Base-by-base conservation (phyloP, 2,113 vertebrate genomes). In the Thomomys bottae region DNA sequence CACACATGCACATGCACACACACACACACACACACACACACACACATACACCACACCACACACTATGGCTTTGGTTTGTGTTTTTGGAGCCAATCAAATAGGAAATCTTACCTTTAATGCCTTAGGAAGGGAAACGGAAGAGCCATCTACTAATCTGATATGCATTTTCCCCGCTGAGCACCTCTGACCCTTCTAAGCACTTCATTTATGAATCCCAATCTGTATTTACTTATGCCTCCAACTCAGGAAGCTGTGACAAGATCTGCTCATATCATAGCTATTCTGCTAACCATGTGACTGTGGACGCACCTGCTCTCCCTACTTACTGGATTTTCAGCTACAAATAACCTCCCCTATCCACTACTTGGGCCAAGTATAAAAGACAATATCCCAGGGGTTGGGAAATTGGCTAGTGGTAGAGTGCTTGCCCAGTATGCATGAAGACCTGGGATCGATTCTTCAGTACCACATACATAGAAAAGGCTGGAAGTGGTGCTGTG, bases 131-230 rank as follows among this genome's bases (percentile, higher is more conserved):
- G 49, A 93, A 75, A 32, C 59, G 70, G 93, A 87, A 64, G 59
- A 93, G 87, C 94, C 63, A 86, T n/a, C 83, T 93, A 40, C 80
- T 94, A 92, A 90, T 68, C 92, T 84, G 9, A 57, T 88, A 49
- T 86, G 54, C 3, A 0, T 45, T 92, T 20, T 94, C 90, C 92
- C n/a, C n/a, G n/a, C n/a, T n/a, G n/a, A n/a, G n/a, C n/a, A n/a
- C n/a, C n/a, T 92, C 63, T 63, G 89, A 63, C 82, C 92, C 82
- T 96, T 96, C 90, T 93, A 81, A 95, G 0, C 40, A 72, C 72
- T 67, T 89, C 73, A 42, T 90, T 34, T 30, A 34, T 21, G 36
- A 70, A 49, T 30, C 8, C 26, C 38, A 17, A 20, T 21, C 9
- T 63, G 45, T 28, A 30, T 15, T 54, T 54, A 54, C 9, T 54